phyloP scores from a whole-genome alignment of 2,888 invertebrate genomes.

The Nephrotoma guestfalica region DNA sequence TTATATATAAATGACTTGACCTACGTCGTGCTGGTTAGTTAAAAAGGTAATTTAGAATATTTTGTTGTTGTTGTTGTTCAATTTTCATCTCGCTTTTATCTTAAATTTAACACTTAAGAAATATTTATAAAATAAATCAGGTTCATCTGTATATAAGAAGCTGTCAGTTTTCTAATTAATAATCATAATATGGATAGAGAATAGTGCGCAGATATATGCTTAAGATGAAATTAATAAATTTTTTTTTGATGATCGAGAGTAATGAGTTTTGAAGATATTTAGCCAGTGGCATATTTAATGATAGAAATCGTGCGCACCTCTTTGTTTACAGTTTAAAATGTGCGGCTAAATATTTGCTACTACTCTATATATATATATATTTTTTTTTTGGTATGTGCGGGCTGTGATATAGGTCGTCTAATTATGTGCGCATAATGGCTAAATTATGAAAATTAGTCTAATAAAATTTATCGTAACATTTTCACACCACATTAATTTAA shows the following conservation, averaged over 20 bases:
- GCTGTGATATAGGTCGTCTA: not conserved
- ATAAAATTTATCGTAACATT: not conserved
- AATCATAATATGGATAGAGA: not conserved
- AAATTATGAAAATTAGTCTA: not conserved
- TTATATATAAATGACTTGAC: not conserved
- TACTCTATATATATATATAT: not conserved
- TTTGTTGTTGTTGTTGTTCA: not conserved
- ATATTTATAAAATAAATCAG: not conserved
- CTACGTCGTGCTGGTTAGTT: slow-evolving; percentile 2
- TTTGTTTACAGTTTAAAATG: not conserved
- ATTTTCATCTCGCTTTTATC: not conserved
- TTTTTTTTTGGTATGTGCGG: not conserved
- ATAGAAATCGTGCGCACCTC: not conserved
- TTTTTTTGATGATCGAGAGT: not conserved
- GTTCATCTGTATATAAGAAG: not conserved
- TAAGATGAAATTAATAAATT: not conserved
- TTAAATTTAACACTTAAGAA: not conserved
- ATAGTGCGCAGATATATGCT: not conserved
- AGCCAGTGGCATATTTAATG: not conserved
- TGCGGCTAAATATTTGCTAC: not conserved
- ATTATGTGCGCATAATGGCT: not conserved
- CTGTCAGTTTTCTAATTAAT: slow-evolving; percentile 4
- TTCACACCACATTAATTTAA: no score
- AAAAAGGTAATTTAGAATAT: not conserved
- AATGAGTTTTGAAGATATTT: not conserved